Evolutionary conservation across 1,140 invertebrate species (phyloP).

Genomic region (Papilio aristodemus): DNA sequence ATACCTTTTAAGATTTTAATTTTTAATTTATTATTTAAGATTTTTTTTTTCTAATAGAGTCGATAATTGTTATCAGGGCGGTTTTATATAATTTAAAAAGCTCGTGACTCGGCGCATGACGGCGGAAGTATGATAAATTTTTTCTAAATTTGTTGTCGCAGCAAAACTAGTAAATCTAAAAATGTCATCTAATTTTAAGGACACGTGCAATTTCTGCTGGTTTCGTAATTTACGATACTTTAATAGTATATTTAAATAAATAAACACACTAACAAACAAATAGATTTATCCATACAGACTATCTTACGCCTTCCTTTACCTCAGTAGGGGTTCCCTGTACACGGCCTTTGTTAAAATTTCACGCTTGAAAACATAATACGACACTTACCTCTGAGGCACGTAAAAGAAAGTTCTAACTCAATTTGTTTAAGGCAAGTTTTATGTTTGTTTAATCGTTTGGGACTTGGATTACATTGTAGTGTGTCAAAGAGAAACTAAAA

Average conservation of each 20-base stretch:
- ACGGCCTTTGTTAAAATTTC: not conserved
- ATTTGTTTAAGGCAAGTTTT: conserved; percentile 5
- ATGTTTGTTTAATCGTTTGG: conserved; percentile 7
- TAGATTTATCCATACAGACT: not conserved
- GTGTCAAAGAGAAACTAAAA: not conserved
- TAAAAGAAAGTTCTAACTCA: not conserved
- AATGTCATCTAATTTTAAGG: too few species aligned
- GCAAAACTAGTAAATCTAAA: too few species aligned
- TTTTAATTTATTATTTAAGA: too few species aligned
- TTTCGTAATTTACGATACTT: too few species aligned
- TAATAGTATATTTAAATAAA: too few species aligned
- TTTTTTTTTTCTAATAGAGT: too few species aligned
- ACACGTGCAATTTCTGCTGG: not conserved
- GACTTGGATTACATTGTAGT: not conserved
- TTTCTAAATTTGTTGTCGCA: too few species aligned
- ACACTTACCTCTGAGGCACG: not conserved
- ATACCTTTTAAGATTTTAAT: too few species aligned
- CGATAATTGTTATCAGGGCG: too few species aligned
- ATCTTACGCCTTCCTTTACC: not conserved
- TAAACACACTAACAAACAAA: not conserved
- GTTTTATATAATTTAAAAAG: too few species aligned
- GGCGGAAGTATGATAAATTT: too few species aligned
- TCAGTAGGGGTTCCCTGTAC: not conserved
- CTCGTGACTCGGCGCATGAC: too few species aligned
- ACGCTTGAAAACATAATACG: not conserved